Evolutionary conservation across 2,113 vertebrate species (phyloP).

Genomic region (Ciconia maguari): DNA sequence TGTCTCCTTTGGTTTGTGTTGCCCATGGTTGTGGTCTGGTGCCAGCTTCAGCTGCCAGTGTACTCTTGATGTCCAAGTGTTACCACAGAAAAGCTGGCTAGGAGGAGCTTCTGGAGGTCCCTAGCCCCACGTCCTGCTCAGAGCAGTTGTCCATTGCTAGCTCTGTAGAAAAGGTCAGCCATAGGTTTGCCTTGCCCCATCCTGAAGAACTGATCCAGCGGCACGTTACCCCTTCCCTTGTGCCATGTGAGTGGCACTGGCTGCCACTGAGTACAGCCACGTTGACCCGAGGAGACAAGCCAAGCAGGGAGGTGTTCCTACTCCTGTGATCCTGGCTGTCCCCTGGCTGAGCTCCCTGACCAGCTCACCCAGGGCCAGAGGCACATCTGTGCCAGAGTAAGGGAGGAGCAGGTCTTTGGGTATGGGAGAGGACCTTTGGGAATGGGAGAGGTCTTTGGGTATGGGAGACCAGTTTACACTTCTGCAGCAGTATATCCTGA

Average conservation of each 20-base stretch:
- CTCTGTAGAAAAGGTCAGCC: not conserved
- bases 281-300: fast-evolving
- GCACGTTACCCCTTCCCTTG: not conserved
- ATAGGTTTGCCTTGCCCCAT: not conserved
- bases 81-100: not conserved
- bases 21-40: not conserved
- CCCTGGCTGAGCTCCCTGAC: not conserved
- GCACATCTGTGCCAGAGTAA: not conserved
- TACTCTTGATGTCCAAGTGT: not conserved
- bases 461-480: not conserved
- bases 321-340: not conserved
- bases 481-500: not conserved
- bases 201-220: not conserved
- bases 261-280: not conserved
- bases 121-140: not conserved
- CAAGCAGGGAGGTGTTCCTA: not conserved
- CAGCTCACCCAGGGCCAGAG: not conserved
- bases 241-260: not conserved
- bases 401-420: not conserved
- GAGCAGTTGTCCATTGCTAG: not conserved
- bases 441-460: not conserved
- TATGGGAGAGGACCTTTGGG: not conserved
- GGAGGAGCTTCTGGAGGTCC: not conserved
- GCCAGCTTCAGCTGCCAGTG: not conserved
- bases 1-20: not conserved